These are phyloP conservation scores for Petromus typicus DNA, from an alignment of 2,113 vertebrate genomes.

Conservation along the genomic window DNA sequence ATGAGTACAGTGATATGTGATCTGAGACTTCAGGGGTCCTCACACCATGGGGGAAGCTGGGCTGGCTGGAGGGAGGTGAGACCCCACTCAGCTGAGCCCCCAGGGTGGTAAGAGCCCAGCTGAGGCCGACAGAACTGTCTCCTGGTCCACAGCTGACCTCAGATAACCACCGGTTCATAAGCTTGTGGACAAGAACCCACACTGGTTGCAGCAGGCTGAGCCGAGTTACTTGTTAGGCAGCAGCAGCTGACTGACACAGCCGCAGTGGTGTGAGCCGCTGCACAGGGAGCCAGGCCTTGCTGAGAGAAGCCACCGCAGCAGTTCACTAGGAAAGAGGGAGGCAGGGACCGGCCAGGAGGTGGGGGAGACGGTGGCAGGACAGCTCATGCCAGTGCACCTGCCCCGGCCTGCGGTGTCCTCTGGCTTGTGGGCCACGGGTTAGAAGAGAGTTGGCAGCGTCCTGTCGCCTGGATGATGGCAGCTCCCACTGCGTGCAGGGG, in stretches of 20 bases:
- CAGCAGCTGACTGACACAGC: rapidly evolving
- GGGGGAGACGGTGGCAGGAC: not conserved
- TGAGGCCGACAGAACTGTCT: rapidly evolving
- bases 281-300: rapidly evolving
- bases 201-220: rapidly evolving
- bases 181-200: not conserved
- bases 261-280: rapidly evolving
- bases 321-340: not conserved
- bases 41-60: rapidly evolving
- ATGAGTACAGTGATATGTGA: rapidly evolving
- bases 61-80: rapidly evolving
- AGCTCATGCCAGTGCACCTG: rapidly evolving
- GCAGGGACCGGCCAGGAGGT: no score
- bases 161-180: rapidly evolving
- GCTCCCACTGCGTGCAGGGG: rapidly evolving
- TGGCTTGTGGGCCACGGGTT: rapidly evolving
- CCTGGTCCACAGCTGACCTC: not conserved
- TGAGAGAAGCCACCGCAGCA: rapidly evolving
- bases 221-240: not conserved
- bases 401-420: rapidly evolving
- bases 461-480: rapidly evolving
- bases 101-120: not conserved
- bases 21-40: not conserved
- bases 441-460: not conserved
- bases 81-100: rapidly evolving